Base-by-base conservation (phyloP, 2,797 vertebrate genomes). In the Sebastes itinus region DNA sequence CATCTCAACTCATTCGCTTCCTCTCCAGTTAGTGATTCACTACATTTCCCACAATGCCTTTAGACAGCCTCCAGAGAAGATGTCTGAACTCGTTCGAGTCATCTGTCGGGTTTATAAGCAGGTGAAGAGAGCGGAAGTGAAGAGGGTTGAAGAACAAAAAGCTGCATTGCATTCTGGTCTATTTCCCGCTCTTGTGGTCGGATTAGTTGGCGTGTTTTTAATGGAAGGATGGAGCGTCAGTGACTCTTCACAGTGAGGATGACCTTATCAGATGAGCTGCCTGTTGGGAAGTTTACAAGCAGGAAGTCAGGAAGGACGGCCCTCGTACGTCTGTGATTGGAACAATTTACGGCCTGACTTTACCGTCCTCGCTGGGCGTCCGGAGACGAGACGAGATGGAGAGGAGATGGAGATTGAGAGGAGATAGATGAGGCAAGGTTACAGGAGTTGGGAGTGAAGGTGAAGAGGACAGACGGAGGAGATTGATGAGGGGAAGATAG, bases 241-340 rank as follows among this genome's bases (percentile, higher is more conserved):
- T 61, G 64, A 46, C 68, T 77, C 76, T 10, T 72, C 80, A 66
- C 72, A 70, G 8, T 42, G 46, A 67, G 56, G 69, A 67, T 7
- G 85, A 86, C 85, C 83, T 82, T 4, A 73, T 78, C 81, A 66
- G 67, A 73, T 63, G 7, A 23, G 20, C 65, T 2, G 63, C n/a
- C 69, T 23, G 63, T 16, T 35, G 30, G 25, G 46, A 30, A 10
- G 75, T 87, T 85, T 89, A 87, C 82, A 85, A 60, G 79, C 66
- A 1, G 70, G 78, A 33, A 61, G 67, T 38, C 38, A 1, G 69
- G 66, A 71, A 77, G 82, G 73, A 85, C 71, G 1, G 59, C 13
- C 7, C 33, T 3, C 68, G 30, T 59, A 3, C 7, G 5, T 77
- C 78, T 46, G 69, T 16, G 56, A 46, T 9, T n/a, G 73, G 33